Base-by-base conservation (phyloP, 1,140 invertebrate species). In the Penaeus chinensis region DNA sequence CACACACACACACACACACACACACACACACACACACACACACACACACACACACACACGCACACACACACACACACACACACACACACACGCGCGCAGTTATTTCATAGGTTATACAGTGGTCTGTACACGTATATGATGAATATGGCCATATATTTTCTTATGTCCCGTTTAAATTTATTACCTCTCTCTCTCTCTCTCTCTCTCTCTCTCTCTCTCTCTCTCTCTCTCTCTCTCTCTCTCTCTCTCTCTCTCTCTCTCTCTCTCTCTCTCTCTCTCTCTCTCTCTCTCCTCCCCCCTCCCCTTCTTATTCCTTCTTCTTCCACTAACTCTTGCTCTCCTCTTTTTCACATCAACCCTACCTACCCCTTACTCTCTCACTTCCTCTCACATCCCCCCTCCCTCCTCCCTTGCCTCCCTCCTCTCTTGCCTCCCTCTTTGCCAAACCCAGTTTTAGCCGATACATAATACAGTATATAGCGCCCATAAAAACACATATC, bases 161-260 rank as follows among this genome's bases (percentile, higher is more conserved):
- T 42, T 8, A 42, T 42, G 37, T 42, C 37, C 37, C 37, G 65
- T 22, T 66, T 24, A 22, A 24, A 24, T 22, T 2, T 24, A 22
- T 24, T 66, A 22, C 4, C 65, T 8, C 65, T 3, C 65, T 3
- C 65, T 3, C 11, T 0, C 37, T 13, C 65, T 66, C 65, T 22
- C 65, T 66, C 65, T 66, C 65, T 66, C 65, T 66, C 65, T 66
- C 65, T 66, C 65, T 66, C 65, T 66, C 65, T 66, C 65, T 66
- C 65, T 66, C 65, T 66, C 65, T 66, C 24, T 66, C 65, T 66
- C 65, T 66, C 65, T 66, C 65, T 13, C 65, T 66, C 65, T 22
- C 65, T 66, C 65, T 66, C 65, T 66, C 65, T 66, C 65, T 66
- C 65, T 66, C 65, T 66, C 65, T 66, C 65, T 66, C 65, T 66